These are phyloP conservation scores for Drosophila trapezifrons DNA, from an alignment of 1,140 invertebrate species.

Conservation along the genomic window DNA sequence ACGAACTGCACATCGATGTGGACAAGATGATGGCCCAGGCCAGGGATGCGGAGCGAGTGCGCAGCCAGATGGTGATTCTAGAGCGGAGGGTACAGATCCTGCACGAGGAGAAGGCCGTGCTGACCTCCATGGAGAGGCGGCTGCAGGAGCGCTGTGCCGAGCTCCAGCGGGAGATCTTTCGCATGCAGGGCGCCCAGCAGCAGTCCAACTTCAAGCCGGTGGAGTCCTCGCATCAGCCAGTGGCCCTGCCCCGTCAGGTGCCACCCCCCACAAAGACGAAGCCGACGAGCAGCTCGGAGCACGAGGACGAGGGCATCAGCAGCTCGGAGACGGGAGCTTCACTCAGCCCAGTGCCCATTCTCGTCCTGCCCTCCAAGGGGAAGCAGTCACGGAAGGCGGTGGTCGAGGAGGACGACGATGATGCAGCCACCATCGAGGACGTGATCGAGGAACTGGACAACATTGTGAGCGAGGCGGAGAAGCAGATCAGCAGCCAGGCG, in stretches of 20 bases:
- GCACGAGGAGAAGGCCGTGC: slow-evolving; percentile 91
- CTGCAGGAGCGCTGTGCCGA: slow-evolving; percentile 90
- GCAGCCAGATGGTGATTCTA: slow-evolving; percentile 87
- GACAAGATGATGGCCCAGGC: slow-evolving; percentile 84
- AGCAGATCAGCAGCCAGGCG: slow-evolving; percentile 85
- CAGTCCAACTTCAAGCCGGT: slow-evolving; percentile 76
- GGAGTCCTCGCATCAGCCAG: slow-evolving; percentile 75
- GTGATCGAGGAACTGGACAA: slow-evolving; percentile 93
- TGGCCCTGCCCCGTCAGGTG: slow-evolving; percentile 77
- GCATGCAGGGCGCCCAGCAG: slow-evolving; percentile 78
- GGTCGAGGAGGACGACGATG: slow-evolving; percentile 84
- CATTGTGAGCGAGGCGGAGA: slow-evolving; percentile 93
- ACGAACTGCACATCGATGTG: slow-evolving; percentile 89
- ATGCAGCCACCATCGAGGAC: slow-evolving; percentile 93
- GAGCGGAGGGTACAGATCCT: slow-evolving; percentile 90
- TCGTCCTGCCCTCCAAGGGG: slow-evolving; percentile 72
- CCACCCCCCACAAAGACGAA: slow-evolving; percentile 53
- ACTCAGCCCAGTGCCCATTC: slow-evolving; percentile 86
- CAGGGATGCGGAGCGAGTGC: slow-evolving; percentile 78
- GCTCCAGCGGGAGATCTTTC: slow-evolving; percentile 86
- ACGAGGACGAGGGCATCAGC: slow-evolving; percentile 93
- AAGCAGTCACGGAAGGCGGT: slow-evolving; percentile 61
- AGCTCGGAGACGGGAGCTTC: slow-evolving; percentile 90
- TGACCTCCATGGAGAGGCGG: slow-evolving; percentile 91
- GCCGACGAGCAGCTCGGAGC: slow-evolving; percentile 88